Percentiles rank a stretch among this genome's conserved stretches.
These are phyloP conservation scores for Orchestia grillus DNA, from an alignment of 1,140 invertebrate genomes.

Conservation along the genomic window DNA sequence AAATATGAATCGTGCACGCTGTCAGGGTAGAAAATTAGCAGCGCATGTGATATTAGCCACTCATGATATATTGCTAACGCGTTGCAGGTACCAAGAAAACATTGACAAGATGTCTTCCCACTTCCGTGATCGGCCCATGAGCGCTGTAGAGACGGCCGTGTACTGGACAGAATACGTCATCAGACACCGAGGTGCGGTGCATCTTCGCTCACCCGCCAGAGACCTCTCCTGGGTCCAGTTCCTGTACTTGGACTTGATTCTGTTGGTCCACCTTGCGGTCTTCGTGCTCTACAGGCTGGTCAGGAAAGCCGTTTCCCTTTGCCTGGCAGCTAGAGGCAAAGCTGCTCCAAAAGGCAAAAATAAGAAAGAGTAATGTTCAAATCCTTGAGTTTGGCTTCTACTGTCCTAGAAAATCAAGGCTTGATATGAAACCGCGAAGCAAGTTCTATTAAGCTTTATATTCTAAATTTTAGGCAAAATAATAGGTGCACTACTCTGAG, in stretches of 20 bases:
- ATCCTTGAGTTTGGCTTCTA: neutral
- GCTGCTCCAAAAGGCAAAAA: neutral
- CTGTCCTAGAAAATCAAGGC: too few species aligned
- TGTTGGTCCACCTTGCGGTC: neutral
- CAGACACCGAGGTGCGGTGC: constrained; percentile 68
- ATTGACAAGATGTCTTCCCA: constrained; percentile 54
- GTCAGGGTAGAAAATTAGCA: too few species aligned
- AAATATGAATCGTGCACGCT: too few species aligned
- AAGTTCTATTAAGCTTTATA: too few species aligned
- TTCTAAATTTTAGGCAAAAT: too few species aligned
- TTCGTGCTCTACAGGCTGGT: neutral
- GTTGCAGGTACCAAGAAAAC: neutral
- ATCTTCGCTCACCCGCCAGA: constrained; percentile 70
- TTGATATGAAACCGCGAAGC: too few species aligned
- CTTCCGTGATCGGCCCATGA: constrained; percentile 74
- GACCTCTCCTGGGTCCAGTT: neutral
- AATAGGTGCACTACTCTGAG: too few species aligned
- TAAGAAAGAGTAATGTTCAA: neutral
- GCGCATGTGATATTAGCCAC: too few species aligned
- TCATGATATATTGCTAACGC: too few species aligned
- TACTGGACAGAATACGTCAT: constrained; percentile 71
- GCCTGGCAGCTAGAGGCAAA: neutral
- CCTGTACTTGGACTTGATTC: neutral
- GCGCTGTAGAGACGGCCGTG: constrained; percentile 68
- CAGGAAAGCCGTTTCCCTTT: neutral